Percentiles rank a stretch among this genome's conserved stretches.
Evolutionary conservation across 2,888 invertebrate genomes (phyloP).

Genomic region (Pandemis corylana): DNA sequence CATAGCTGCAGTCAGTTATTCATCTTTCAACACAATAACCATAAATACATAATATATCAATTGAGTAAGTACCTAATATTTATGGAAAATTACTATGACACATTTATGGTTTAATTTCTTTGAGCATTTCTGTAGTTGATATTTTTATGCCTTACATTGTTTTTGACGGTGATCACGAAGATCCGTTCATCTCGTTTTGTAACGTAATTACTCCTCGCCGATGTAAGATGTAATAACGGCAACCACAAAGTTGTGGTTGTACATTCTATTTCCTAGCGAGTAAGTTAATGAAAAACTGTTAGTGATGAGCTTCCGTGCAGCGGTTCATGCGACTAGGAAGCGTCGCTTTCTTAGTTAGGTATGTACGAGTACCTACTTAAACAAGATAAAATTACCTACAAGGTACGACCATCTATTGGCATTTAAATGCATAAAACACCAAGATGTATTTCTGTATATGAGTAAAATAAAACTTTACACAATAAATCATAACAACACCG

Average conservation of each 20-base stretch:
- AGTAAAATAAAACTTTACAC: background rate
- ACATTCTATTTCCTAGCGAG: slow-evolving; percentile 63
- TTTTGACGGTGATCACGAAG: background rate
- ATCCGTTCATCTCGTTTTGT: background rate
- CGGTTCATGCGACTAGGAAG: slow-evolving; percentile 63
- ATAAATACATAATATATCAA: background rate
- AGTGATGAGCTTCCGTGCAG: slow-evolving; percentile 64
- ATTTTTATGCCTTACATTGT: background rate
- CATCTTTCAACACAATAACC: background rate
- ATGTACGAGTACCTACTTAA: background rate
- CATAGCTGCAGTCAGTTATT: background rate
- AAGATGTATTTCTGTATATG: background rate
- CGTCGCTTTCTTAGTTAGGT: slow-evolving; percentile 60
- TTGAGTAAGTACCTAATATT: background rate
- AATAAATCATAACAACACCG: background rate
- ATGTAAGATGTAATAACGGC: slow-evolving; percentile 41
- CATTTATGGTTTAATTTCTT: background rate
- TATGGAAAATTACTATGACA: background rate
- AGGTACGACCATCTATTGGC: background rate
- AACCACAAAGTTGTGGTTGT: slow-evolving; percentile 70
- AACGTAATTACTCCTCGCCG: slow-evolving; percentile 12
- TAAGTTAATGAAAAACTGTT: slow-evolving; percentile 54
- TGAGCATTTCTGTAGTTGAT: background rate
- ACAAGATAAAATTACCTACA: background rate
- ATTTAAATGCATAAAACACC: background rate